phyloP scores from a whole-genome alignment of 2,113 vertebrate species.

The Calidris pygmaea region DNA sequence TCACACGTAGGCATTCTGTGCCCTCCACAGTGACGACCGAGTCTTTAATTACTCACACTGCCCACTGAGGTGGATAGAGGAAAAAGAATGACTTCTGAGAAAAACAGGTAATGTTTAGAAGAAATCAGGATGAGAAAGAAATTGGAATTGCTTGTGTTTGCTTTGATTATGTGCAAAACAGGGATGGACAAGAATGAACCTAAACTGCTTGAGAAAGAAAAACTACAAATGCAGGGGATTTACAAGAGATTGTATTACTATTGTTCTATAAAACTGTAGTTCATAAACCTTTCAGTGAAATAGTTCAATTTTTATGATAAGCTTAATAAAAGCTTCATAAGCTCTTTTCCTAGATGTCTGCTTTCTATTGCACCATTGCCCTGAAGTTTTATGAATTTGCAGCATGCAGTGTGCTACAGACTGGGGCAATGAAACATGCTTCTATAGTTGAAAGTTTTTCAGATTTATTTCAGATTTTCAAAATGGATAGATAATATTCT shows the following conservation, averaged over 20 bases:
- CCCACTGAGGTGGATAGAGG: not conserved
- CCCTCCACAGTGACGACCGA: not conserved
- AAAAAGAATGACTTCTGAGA: not conserved
- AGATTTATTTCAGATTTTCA: not conserved
- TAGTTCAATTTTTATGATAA: not conserved
- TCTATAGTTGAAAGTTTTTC: not conserved
- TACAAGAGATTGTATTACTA: not conserved
- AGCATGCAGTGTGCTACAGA: not conserved
- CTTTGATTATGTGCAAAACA: not conserved
- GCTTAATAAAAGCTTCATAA: not conserved
- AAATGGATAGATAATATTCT: not conserved
- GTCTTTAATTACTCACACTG: not conserved
- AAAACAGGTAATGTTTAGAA: not conserved
- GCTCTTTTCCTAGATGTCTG: not conserved
- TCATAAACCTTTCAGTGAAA: not conserved
- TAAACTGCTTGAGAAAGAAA: not conserved
- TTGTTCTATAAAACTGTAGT: not conserved
- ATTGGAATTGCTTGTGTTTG: not conserved
- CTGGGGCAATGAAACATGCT: accelerated
- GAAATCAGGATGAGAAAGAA: not conserved
- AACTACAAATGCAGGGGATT: not conserved
- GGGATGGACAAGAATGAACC: not conserved
- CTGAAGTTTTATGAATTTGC: not conserved
- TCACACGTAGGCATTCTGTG: not conserved
- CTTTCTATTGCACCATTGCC: not conserved